Conservation (phyloP, 2,113 vertebrate species). For the Takifugu flavidus region DNA sequence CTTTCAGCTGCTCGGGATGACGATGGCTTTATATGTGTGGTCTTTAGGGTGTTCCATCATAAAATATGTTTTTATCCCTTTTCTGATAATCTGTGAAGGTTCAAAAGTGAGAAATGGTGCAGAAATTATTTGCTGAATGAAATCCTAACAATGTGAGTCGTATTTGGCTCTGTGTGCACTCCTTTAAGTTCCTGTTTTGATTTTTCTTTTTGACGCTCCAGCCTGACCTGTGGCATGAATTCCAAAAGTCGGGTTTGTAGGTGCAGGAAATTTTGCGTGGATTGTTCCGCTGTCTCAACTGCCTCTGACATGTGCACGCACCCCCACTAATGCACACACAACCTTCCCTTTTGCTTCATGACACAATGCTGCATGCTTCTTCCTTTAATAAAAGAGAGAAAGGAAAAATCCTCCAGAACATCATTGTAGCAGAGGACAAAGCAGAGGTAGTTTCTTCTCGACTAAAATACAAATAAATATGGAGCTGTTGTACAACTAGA, state of each 20-base stretch:
- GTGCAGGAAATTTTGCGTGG: background rate
- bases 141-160: background rate
- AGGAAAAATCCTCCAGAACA: constrained; percentile 7
- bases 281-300: constrained; percentile 12
- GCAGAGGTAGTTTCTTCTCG: background rate
- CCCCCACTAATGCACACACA: constrained; percentile 1
- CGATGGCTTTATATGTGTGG: background rate
- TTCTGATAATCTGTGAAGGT: constrained; percentile 10
- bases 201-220: constrained; percentile 11
- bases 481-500: background rate
- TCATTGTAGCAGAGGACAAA: background rate
- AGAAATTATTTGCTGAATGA: constrained; percentile 10
- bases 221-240: background rate
- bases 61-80: constrained; percentile 8
- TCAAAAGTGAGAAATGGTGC: constrained; percentile 18
- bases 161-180: background rate
- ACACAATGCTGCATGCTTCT: constrained; percentile 13
- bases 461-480: background rate
- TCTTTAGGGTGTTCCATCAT: constrained; percentile 6
- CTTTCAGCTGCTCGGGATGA: constrained; percentile 23
- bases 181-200: constrained; percentile 10
- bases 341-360: constrained; percentile 12
- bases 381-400: constrained; percentile 21
- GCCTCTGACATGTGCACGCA: constrained; percentile 2
- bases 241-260: constrained; percentile 15